Evolutionary conservation across 2,888 invertebrate genomes (phyloP), one percentile per base, ranked within the genome.

Genomic region (Octonoba sinensis): DNA sequence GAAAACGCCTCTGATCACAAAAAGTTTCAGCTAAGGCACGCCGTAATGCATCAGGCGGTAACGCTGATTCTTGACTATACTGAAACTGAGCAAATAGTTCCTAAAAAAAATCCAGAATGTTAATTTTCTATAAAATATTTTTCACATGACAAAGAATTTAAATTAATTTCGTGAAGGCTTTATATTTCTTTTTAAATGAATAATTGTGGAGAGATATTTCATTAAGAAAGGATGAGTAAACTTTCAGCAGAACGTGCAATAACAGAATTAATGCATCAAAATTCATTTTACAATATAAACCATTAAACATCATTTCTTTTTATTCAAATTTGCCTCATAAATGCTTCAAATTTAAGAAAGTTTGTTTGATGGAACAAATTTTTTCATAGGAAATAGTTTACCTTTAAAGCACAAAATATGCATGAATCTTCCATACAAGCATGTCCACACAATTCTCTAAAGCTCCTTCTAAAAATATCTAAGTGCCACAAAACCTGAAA

Each of bases 361-460:
- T 27, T 27, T 27, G n/a, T n/a, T n/a, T n/a, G n/a, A n/a, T n/a
- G n/a, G 27, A 27, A 27, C 27, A 3, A 6, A 27, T 2, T 27
- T 6, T 27, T 27, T n/a, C 6, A 27, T 27, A 27, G 27, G 6
- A 27, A 27, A 27, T 6, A 27, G 2, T 57, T 93, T 91, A 97
- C 97, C 95, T 97, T 97, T 85, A 97, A 91, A 59, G 97, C 97
- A 90, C 97, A 97, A 91, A 97, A 97, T 89, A 97, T 97, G 89
- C 97, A 97, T 74, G 96, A 95, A 87, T 96, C 95, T 49, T 94
- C 94, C 91, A 96, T 95, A 88, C 97, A 97, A 66, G 95, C 94
- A 90, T 97, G 97, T 86, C 96, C 96, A 79, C 93, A 93, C 81
- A 97, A 92, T 89, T 96, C 94, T 86, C 96, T 92, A 91, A 97